phyloP scores from a whole-genome alignment of 2,797 vertebrate species.

The Myiothlypis coronata region DNA sequence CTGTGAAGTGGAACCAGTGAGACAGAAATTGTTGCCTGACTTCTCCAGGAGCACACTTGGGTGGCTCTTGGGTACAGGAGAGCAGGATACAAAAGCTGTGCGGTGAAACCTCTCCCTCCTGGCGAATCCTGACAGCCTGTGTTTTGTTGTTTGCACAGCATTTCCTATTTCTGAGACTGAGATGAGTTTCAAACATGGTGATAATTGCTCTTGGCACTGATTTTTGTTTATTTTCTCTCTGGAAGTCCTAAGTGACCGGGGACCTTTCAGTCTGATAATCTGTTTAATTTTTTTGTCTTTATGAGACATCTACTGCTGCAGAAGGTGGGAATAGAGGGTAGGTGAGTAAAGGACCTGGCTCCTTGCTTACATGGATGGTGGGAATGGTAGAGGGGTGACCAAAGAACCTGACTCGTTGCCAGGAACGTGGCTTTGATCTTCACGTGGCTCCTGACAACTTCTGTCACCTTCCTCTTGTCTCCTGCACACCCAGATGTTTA shows the following conservation, averaged over 20 bases:
- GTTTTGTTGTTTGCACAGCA: background rate
- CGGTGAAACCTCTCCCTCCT: background rate
- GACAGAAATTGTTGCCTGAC: background rate
- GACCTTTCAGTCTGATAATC: background rate
- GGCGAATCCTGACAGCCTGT: background rate
- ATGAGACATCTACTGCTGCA: background rate
- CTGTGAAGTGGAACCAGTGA: background rate
- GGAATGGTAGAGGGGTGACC: background rate
- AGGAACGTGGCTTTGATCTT: background rate
- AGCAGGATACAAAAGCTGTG: accelerated
- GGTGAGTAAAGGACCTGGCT: background rate
- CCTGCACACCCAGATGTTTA: background rate
- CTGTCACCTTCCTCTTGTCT: background rate
- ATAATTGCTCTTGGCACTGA: background rate
- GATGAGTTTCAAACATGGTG: background rate
- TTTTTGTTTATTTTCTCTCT: background rate
- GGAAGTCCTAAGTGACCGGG: background rate
- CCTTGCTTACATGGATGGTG: accelerated
- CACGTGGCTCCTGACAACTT: background rate
- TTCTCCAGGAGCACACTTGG: background rate
- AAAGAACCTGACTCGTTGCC: accelerated
- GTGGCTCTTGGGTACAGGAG: background rate
- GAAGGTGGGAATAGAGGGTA: background rate
- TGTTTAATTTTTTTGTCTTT: background rate
- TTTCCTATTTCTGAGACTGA: background rate